phyloP scores from a whole-genome alignment of 2,888 invertebrate species.

The Rhorus exstirpatorius region DNA sequence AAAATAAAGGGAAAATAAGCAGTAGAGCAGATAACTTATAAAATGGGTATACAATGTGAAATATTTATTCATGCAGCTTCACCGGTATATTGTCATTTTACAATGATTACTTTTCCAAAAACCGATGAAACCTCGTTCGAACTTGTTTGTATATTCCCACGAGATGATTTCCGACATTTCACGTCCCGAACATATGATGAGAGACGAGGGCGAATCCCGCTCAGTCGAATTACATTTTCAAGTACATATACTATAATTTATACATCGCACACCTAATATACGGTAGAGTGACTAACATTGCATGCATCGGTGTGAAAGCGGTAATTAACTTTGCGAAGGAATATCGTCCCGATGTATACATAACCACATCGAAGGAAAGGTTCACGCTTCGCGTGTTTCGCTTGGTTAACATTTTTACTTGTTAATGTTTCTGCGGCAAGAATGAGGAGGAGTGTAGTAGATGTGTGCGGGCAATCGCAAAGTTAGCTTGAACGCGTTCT shows the following conservation, averaged over 20 bases:
- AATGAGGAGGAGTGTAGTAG: neutral
- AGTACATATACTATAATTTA: constrained; percentile 13
- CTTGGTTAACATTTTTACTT: constrained; percentile 8
- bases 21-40: neutral
- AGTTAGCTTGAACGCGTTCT: neutral
- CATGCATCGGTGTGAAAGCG: constrained; percentile 13
- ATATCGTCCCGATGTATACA: constrained; percentile 24
- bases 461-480: constrained; percentile 29
- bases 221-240: constrained; percentile 49
- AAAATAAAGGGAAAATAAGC: constrained; percentile 15
- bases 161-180: constrained; percentile 26
- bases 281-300: neutral
- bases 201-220: constrained; percentile 17
- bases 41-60: too few relatives aligned
- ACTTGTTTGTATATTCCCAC: constrained; percentile 12
- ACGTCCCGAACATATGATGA: constrained; percentile 25
- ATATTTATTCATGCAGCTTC: neutral
- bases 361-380: constrained; percentile 8
- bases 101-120: neutral
- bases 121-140: constrained; percentile 26
- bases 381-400: constrained; percentile 36
- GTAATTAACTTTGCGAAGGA: constrained; percentile 63
- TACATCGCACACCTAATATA: neutral
- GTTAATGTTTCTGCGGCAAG: constrained; percentile 12
- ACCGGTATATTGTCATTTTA: neutral